These are phyloP conservation scores for Naso thynnoides DNA, from an alignment of 2,797 vertebrate species.

Conservation along the genomic window DNA sequence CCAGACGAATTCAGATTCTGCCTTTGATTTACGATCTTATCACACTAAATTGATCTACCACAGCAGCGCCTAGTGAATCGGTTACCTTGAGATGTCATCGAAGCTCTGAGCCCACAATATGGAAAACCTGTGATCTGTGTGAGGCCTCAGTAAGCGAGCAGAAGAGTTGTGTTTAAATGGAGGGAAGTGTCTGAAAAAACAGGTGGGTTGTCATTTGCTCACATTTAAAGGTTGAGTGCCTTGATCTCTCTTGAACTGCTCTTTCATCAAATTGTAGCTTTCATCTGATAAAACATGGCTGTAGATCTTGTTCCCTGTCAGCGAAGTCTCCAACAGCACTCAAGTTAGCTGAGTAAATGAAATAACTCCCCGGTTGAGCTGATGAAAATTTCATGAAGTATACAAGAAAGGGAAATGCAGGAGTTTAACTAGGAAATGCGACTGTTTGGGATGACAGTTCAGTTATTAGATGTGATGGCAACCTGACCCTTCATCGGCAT, in stretches of 20 bases:
- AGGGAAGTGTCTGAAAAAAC: slow-evolving; percentile 27
- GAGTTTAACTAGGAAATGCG: slow-evolving; percentile 20
- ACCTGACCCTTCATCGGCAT: slow-evolving; percentile 68
- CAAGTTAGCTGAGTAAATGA: slow-evolving; percentile 56
- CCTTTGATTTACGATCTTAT: slow-evolving; percentile 40
- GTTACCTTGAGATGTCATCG: slow-evolving; percentile 51
- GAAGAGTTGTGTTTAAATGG: slow-evolving; percentile 36
- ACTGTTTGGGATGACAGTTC: slow-evolving; percentile 61
- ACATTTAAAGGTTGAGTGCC: slow-evolving; percentile 48
- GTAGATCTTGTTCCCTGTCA: slow-evolving; percentile 65
- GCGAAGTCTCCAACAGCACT: slow-evolving; percentile 43
- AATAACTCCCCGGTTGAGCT: slow-evolving; percentile 47
- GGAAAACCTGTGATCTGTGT: slow-evolving; percentile 44
- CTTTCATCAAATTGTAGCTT: slow-evolving; percentile 53
- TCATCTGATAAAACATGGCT: slow-evolving; percentile 61
- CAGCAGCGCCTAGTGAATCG: slow-evolving; percentile 16
- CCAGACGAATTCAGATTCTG: slow-evolving; percentile 27
- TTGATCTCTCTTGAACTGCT: slow-evolving; percentile 53
- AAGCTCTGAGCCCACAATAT: neutral
- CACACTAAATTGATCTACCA: slow-evolving; percentile 32
- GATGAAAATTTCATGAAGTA: slow-evolving; percentile 74
- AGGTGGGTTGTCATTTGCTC: slow-evolving; percentile 43
- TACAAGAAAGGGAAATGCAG: slow-evolving; percentile 43
- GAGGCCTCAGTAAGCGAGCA: slow-evolving; percentile 18
- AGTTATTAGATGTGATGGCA: slow-evolving; percentile 70